Conservation (phyloP, 2,888 invertebrate genomes). For the Crioceris asparagi region DNA sequence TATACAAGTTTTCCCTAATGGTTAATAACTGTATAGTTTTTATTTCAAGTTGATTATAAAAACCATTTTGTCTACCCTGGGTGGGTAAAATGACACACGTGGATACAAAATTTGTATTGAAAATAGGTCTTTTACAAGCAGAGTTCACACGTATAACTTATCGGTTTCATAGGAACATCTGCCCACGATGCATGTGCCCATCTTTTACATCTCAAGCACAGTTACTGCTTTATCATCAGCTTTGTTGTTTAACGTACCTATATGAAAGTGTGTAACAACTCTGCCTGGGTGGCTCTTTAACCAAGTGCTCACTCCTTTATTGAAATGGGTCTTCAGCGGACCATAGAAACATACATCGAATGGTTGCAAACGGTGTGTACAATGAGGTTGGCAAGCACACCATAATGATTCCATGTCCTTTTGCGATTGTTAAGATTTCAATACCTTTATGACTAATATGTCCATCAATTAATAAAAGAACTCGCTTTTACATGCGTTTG, state of each 20-base stretch:
- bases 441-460: neutral
- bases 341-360: constrained; percentile 7
- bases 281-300: neutral
- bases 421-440: neutral
- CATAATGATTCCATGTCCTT: neutral
- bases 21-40: no score
- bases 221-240: neutral
- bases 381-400: no score
- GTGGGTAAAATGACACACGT: no score
- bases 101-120: neutral
- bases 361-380: constrained; percentile 12
- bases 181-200: neutral
- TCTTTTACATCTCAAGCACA: neutral
- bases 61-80: no score
- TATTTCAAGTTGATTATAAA: no score
- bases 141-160: neutral
- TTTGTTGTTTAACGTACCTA: no score
- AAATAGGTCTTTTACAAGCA: neutral
- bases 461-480: neutral
- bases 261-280: no score
- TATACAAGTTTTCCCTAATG: no score
- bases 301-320: neutral
- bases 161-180: neutral
- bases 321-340: neutral
- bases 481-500: neutral